Percentiles rank a stretch among this genome's conserved stretches.
Conservation (phyloP, 2,888 invertebrate species). For the Aelia acuminata region DNA sequence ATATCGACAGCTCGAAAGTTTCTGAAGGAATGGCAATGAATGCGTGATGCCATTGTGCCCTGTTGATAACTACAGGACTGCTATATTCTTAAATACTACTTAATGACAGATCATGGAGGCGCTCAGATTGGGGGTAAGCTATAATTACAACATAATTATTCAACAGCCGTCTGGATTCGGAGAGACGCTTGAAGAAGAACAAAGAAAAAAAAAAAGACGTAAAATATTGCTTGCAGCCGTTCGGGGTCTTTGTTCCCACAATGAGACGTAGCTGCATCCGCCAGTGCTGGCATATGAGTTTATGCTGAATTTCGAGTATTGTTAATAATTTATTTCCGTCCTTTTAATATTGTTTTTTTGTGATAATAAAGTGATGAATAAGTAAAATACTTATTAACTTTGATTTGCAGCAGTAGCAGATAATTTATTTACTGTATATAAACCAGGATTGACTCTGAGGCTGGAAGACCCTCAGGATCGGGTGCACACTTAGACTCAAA, state of each 20-base stretch:
- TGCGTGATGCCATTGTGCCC: not conserved
- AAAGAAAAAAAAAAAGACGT: constrained; percentile 4
- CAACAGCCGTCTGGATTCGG: not conserved
- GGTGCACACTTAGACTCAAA: too few relatives aligned
- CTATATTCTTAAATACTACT: not conserved
- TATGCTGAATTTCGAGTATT: not conserved
- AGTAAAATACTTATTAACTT: too few relatives aligned
- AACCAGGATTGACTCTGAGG: too few relatives aligned
- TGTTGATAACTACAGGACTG: not conserved
- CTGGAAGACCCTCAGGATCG: too few relatives aligned
- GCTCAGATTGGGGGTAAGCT: not conserved
- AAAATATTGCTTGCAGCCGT: constrained; percentile 47
- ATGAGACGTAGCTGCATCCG: constrained; percentile 6
- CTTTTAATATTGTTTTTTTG: not conserved
- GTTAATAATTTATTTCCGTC: not conserved
- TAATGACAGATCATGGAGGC: not conserved
- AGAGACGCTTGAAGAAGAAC: constrained; percentile 25
- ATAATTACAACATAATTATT: constrained; percentile 23
- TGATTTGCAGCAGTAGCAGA: too few relatives aligned
- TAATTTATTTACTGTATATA: too few relatives aligned
- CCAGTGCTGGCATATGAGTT: not conserved
- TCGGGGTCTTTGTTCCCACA: constrained; percentile 46
- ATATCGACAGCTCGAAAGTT: not conserved
- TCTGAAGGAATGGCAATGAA: not conserved
- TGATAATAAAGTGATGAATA: not conserved